Conservation (phyloP, 2,113 vertebrate genomes). For the Zosterops borbonicus region DNA sequence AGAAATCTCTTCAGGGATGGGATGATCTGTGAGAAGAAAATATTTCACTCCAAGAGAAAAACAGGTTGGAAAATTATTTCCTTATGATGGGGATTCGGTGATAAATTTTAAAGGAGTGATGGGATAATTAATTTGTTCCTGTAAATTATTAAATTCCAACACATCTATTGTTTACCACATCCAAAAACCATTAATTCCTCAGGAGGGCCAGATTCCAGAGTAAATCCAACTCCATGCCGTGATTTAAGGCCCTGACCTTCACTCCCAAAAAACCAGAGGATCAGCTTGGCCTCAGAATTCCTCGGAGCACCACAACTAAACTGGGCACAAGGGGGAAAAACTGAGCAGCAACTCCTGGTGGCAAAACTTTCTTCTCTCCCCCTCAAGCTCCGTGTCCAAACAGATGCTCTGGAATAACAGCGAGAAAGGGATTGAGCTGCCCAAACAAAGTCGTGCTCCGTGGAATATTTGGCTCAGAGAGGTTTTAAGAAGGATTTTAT, state of each 20-base stretch:
- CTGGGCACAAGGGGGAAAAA: accelerated
- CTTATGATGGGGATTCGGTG: neutral
- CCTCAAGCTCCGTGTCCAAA: accelerated
- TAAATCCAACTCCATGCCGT: neutral
- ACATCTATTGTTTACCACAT: neutral
- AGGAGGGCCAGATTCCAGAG: neutral
- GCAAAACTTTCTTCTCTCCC: neutral
- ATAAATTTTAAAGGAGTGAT: neutral
- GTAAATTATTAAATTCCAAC: neutral
- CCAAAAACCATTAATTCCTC: neutral
- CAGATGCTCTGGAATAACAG: neutral
- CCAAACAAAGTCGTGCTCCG: neutral
- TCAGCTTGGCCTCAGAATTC: neutral
- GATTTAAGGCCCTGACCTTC: neutral
- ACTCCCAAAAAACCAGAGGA: neutral
- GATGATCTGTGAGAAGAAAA: neutral
- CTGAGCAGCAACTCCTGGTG: accelerated
- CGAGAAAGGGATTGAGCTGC: neutral
- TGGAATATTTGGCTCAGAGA: neutral
- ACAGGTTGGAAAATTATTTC: accelerated
- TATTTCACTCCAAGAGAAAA: neutral
- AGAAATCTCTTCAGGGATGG: neutral
- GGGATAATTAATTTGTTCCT: neutral
- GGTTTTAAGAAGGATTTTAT: neutral
- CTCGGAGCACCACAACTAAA: accelerated